Conservation (phyloP, 2,113 vertebrate genomes). For the Sorex fumeus region DNA sequence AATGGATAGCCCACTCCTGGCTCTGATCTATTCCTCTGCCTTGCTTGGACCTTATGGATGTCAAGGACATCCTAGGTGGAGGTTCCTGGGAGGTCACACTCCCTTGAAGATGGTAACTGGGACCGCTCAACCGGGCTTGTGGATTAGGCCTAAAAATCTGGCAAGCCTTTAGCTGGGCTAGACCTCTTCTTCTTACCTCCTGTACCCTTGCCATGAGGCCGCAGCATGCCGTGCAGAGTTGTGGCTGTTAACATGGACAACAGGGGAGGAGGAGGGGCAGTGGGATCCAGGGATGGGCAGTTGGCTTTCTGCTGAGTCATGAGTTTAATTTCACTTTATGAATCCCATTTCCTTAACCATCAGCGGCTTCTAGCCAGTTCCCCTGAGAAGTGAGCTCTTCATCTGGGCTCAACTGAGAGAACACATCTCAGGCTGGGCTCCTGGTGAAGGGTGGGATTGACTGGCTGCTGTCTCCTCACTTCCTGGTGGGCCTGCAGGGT, state of each 20-base stretch:
- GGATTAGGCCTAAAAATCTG: not conserved
- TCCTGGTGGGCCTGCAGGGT: not conserved
- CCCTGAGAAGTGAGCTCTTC: not conserved
- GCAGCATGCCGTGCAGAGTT: not conserved
- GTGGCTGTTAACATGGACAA: not conserved
- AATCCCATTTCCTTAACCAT: not conserved
- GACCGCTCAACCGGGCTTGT: not conserved
- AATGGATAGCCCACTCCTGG: not conserved
- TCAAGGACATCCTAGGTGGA: not conserved
- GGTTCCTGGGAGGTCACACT: not conserved
- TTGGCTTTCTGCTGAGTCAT: not conserved
- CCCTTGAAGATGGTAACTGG: not conserved
- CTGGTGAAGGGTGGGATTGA: not conserved
- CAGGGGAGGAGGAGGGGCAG: not conserved
- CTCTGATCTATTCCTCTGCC: not conserved
- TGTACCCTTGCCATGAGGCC: not conserved
- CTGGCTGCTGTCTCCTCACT: not conserved
- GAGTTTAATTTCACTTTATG: not conserved
- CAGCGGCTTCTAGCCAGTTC: not conserved
- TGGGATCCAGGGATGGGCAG: not conserved
- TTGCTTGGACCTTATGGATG: not conserved
- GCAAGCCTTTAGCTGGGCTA: not conserved
- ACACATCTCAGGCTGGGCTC: not conserved
- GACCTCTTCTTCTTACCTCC: not conserved
- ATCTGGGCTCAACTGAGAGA: no score